These are phyloP conservation scores for Trachymyrmex cornetzi DNA, from an alignment of 1,140 invertebrate genomes.

Conservation along the genomic window DNA sequence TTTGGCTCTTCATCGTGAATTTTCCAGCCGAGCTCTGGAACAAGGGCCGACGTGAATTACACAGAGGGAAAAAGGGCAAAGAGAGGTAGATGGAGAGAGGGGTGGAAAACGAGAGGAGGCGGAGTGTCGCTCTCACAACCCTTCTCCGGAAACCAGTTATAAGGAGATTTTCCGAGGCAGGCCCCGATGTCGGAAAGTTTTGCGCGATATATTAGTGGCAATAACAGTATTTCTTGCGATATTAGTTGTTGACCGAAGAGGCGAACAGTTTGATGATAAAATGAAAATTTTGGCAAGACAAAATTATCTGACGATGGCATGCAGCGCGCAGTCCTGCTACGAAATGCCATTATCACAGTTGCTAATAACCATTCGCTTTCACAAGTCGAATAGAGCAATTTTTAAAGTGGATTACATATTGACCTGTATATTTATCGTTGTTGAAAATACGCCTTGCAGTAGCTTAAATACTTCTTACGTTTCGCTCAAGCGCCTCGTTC, in stretches of 20 bases:
- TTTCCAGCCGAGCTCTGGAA: constrained; percentile 53
- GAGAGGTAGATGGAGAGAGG: neutral
- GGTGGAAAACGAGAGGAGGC: constrained; percentile 37
- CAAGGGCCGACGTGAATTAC: constrained; percentile 68
- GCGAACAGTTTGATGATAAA: neutral
- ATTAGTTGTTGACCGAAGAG: constrained; percentile 74
- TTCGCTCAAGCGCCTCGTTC: constrained; percentile 31
- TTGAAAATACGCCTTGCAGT: neutral
- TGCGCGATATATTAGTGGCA: constrained; percentile 78
- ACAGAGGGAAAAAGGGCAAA: neutral
- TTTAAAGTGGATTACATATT: neutral
- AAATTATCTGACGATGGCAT: neutral
- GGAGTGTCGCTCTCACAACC: constrained; percentile 50
- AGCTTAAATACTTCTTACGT: constrained; percentile 51
- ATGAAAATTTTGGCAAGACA: neutral
- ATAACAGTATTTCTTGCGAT: constrained; percentile 81
- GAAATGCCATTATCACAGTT: neutral
- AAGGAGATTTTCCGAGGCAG: constrained; percentile 68
- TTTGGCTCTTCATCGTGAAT: constrained; percentile 61
- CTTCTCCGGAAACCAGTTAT: constrained; percentile 59
- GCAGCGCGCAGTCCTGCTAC: neutral
- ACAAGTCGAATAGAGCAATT: neutral
- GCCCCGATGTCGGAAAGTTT: constrained; percentile 68
- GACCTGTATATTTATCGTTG: neutral
- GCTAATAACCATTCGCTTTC: neutral